Evolutionary conservation across 2,888 invertebrate genomes (phyloP), one percentile per base, ranked within the genome.

Genomic region (Drosophila melanocephala): DNA sequence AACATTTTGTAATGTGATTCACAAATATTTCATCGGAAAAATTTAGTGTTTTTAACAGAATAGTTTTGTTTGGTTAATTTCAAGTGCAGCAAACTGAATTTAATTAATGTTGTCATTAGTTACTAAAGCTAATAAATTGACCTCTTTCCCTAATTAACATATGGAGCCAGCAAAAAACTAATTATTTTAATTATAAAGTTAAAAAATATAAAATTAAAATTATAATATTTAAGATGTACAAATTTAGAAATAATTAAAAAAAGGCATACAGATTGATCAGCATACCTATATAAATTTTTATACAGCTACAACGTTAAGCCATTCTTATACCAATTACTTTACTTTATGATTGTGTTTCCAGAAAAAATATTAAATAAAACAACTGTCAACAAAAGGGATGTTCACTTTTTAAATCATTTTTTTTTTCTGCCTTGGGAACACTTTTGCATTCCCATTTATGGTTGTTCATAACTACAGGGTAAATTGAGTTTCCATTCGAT

Each of bases 401-500:
- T 5, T 26, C 9, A 16, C 7, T 47, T 26, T 47, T 26, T 9
- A 16, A 22, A 22, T 22, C 5, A 1, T 3, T 9, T 39, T 28
- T 39, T 28, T 28, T 57, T 19, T 28, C 7, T 28, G 19, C 5
- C 12, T 12, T 26, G 7, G 7, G 9, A 47, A 5, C 16, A 9
- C 7, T 37, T 55, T 5, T 19, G 12, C 26, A 6, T 12, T 7
- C 7, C 10, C 16, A 3, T 30, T 42, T 42, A 30, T 26, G 35
- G 12, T 39, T 62, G n/a, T 14, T 10, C 9, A 7, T 6, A 28
- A 14, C 19, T 33, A 28, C 7, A 35, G 68, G 47, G 30, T 47
- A 62, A 44, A 37, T 12, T 50, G n/a, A 47, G 51, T 61, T 78
- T 62, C 22, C 57, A 60, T 67, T 62, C 47, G 35, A 63, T 72